A percentile compares a stretch with the other conserved stretches of the same genome.
phyloP scores from a whole-genome alignment of 53 echinoderm and acorn worm species.

The Echinometra lucunter region DNA sequence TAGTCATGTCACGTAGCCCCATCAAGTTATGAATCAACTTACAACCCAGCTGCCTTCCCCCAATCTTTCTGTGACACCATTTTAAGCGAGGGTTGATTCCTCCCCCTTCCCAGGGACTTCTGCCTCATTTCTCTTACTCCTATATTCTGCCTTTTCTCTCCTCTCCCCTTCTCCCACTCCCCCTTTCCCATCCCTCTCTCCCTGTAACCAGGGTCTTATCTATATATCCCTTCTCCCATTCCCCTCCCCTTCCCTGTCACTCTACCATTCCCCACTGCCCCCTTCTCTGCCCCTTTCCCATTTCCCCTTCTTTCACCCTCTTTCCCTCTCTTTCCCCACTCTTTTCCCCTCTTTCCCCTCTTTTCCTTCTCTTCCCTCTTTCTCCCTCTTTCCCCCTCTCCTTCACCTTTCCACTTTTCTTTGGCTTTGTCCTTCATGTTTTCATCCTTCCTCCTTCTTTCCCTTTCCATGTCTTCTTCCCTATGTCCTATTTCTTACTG shows the following conservation, averaged over 20 bases:
- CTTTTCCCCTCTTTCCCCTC: neutral
- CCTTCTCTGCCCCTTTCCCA: neutral
- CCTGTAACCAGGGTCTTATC: neutral
- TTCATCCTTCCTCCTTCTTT: no score
- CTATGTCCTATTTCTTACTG: no score
- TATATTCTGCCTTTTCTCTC: neutral
- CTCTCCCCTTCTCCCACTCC: neutral
- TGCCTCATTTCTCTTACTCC: neutral
- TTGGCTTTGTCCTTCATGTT: no score
- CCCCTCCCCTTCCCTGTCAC: no score
- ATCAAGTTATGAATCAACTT: constrained; percentile 24
- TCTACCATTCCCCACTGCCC: neutral
- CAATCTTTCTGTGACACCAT: neutral
- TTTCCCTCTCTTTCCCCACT: neutral
- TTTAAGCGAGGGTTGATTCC: neutral
- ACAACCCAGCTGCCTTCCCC: neutral
- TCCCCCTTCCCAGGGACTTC: neutral
- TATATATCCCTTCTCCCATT: no score
- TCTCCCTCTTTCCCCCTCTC: neutral
- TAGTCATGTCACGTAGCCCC: constrained; percentile 25
- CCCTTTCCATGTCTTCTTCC: no score
- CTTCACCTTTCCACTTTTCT: no score
- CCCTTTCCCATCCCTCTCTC: neutral
- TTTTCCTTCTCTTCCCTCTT: no score
- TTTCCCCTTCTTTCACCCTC: neutral